phyloP scores from a whole-genome alignment of 2,113 vertebrate species.

The Prionailurus bengalensis region DNA sequence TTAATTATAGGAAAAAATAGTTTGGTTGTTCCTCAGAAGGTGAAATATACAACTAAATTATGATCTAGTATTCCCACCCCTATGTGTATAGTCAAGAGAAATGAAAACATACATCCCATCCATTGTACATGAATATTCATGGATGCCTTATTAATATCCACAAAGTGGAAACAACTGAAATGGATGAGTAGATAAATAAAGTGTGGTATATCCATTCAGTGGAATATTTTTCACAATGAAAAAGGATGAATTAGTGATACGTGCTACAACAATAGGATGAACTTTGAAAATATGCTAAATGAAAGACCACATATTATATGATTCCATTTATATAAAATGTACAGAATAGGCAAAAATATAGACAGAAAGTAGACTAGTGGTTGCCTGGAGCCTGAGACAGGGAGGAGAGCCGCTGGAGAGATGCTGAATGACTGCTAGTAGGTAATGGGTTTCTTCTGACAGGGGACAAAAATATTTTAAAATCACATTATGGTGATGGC shows the following conservation, averaged over 20 bases:
- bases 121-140: neutral
- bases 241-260: neutral
- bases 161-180: neutral
- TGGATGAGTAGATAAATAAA: neutral
- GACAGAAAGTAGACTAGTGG: neutral
- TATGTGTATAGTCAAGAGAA: neutral
- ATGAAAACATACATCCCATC: neutral
- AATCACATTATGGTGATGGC: neutral
- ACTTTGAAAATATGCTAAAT: neutral
- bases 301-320: neutral
- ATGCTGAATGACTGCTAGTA: neutral
- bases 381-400: neutral
- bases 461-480: neutral
- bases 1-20: neutral
- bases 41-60: neutral
- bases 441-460: neutral
- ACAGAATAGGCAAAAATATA: neutral
- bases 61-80: neutral
- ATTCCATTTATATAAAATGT: neutral
- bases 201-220: neutral
- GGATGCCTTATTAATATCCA: neutral
- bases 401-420: neutral
- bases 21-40: conserved; percentile 13
- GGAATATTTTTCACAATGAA: neutral
- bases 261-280: neutral